Evolutionary conservation across 2,113 vertebrate species (phyloP), one percentile per base, ranked within the genome.

Genomic region (Lophochroa leadbeateri): DNA sequence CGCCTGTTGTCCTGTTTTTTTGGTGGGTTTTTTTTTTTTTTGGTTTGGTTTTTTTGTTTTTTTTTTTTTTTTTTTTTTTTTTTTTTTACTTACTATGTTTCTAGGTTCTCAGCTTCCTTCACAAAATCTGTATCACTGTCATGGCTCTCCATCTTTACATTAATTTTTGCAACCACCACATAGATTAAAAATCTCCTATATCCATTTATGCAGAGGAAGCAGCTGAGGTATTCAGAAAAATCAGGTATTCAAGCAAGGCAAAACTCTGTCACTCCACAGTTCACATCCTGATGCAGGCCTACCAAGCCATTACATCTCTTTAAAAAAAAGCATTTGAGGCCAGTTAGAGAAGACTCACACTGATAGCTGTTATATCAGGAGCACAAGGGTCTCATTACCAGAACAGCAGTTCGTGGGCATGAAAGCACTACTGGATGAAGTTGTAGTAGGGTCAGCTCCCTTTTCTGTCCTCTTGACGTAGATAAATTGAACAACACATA

Each of bases 241-340:
- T 35, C 17, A 83, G 11, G 57, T 15, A 78, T 31, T 82, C 9
- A 3, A 19, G 24, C 9, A 15, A 57, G 15, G 16, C 8, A 53
- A 41, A 93, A n/a, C 0, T 2, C 15, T 44, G 28, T 25, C 52
- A 52, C 3, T 58, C 23, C n/a, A 31, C 12, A 41, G 28, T 35
- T 85, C 47, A 33, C 5, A 21, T 46, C 13, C 37, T 58, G 29
- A 67, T 31, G 11, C 58, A 43, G 29, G 19, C 44, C 52, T 44
- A 23, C 31, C 0, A 0, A 55, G 64, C 35, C 4, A 15, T 29
- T 58, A 47, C 5, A 3, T 10, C 31, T 52, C 37, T 69, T 70
- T 15, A 67, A 49, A 69, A 41, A 53, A 60, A 55, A 93, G 15
- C 21, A 35, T 70, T 50, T 58, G 31, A 29, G 16, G 25, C 39